A percentile compares a stretch with the other conserved stretches of the same genome.
These are phyloP conservation scores for Pristionchus pacificus DNA, from an alignment of 1,140 invertebrate genomes.

Conservation along the genomic window DNA sequence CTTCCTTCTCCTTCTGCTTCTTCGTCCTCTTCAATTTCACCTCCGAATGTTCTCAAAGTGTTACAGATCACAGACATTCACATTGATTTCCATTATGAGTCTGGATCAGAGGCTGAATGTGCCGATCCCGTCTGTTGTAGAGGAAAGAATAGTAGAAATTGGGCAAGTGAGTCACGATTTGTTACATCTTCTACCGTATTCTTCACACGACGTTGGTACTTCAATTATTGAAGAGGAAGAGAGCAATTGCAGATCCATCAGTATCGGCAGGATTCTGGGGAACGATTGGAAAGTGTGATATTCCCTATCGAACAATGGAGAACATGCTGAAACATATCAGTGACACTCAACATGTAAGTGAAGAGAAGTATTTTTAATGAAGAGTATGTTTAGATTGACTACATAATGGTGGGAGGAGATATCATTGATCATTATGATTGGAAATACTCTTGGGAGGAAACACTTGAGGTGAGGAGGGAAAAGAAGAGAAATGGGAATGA, in stretches of 20 bases:
- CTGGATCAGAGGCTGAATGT: slow-evolving; percentile 59
- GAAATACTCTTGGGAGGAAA: slow-evolving; percentile 45
- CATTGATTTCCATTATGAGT: slow-evolving; percentile 58
- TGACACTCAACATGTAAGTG: slow-evolving; percentile 34
- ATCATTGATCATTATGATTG: slow-evolving; percentile 51
- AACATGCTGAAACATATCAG: slow-evolving; percentile 51
- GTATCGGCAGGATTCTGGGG: slow-evolving; percentile 52
- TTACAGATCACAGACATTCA: slow-evolving; percentile 62
- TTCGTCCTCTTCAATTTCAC: slow-evolving; percentile 29
- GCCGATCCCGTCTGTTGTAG: slow-evolving; percentile 61
- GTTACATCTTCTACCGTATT: not conserved
- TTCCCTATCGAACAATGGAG: slow-evolving; percentile 45
- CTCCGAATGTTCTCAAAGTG: slow-evolving; percentile 45
- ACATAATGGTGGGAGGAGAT: slow-evolving; percentile 49
- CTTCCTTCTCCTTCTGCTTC: not conserved
- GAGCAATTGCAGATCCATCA: slow-evolving; percentile 7
- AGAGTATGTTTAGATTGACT: slow-evolving; percentile 45
- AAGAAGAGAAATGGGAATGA: not conserved
- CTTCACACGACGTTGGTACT: not conserved
- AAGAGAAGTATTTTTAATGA: slow-evolving; percentile 1
- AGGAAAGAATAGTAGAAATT: slow-evolving; percentile 1
- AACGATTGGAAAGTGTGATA: slow-evolving; percentile 48
- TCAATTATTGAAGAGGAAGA: not conserved
- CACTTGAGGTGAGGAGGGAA: slow-evolving; percentile 19
- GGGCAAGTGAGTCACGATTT: not conserved